Percentiles rank a stretch among this genome's conserved stretches.
Conservation (phyloP, 2,888 invertebrate genomes). For the Lasioglossum figueresi region DNA sequence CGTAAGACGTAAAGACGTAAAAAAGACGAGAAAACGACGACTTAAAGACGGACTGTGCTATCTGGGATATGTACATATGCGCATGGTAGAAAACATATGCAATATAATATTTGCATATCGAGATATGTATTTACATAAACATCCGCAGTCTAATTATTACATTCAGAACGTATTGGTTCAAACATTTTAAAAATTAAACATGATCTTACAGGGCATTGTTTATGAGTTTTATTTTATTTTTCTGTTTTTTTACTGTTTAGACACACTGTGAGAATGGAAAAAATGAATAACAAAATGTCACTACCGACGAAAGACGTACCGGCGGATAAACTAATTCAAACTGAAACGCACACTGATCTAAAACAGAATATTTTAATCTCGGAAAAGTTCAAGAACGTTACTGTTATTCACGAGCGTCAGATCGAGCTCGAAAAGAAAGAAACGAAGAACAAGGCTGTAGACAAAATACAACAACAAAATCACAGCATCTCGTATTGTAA, state of each 20-base stretch:
- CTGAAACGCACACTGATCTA: conserved; percentile 8
- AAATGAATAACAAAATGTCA: conserved; percentile 21
- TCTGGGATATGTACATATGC: no score
- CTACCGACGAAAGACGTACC: neutral
- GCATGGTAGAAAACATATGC: no score
- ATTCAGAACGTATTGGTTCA: neutral
- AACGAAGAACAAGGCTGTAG: neutral
- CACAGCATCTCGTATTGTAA: neutral
- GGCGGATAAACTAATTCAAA: conserved; percentile 17
- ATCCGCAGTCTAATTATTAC: neutral
- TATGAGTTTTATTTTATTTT: no score
- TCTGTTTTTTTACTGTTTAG: neutral
- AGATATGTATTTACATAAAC: no score
- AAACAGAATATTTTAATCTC: neutral
- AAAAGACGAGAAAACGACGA: no score
- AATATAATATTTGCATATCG: no score
- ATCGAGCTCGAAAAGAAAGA: neutral
- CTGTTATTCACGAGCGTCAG: neutral
- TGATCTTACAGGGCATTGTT: no score
- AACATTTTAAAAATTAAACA: neutral
- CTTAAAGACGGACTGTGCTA: no score
- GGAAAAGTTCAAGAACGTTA: neutral
- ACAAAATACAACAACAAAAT: neutral
- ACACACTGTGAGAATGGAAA: neutral
- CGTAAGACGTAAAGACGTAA: no score